Percentiles rank a stretch among this genome's conserved stretches.
Evolutionary conservation across 2,113 vertebrate genomes (phyloP).

Genomic region (Scophthalmus maximus): DNA sequence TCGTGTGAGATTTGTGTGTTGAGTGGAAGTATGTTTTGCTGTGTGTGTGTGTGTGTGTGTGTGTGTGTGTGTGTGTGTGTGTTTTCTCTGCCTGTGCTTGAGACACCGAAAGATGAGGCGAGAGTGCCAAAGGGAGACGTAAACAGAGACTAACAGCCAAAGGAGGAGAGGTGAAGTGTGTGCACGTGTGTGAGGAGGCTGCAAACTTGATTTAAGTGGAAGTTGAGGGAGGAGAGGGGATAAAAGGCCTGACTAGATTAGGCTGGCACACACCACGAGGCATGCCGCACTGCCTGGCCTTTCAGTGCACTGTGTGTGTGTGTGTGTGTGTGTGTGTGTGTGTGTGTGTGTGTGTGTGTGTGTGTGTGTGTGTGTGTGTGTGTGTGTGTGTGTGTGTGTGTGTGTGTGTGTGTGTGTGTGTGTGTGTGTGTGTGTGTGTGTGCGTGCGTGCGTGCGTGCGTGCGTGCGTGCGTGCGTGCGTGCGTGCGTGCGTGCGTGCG

Average conservation of each 20-base stretch:
- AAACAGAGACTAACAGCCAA: slow-evolving; percentile 56
- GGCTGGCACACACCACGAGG: slow-evolving; percentile 77
- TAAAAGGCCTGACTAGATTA: slow-evolving; percentile 79
- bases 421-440: slow-evolving; percentile 9
- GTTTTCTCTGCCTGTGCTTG: slow-evolving; percentile 14
- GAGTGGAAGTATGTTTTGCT: slow-evolving; percentile 34
- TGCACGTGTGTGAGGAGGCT: slow-evolving; percentile 43
- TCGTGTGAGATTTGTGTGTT: slow-evolving; percentile 39
- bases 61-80: slow-evolving; percentile 11
- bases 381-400: slow-evolving; percentile 9
- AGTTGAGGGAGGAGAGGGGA: slow-evolving; percentile 74
- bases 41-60: slow-evolving; percentile 2
- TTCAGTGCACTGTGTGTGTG: slow-evolving; percentile 44
- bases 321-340: slow-evolving; percentile 2
- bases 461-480: slow-evolving; percentile 12
- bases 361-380: slow-evolving; percentile 9
- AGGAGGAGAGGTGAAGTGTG: slow-evolving; percentile 48
- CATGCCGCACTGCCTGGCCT: slow-evolving; percentile 69
- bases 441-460: too few species aligned
- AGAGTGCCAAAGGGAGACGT: slow-evolving; percentile 56
- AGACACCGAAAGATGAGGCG: slow-evolving; percentile 39
- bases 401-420: slow-evolving; percentile 9
- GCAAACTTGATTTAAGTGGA: slow-evolving; percentile 76
- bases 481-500: slow-evolving; percentile 7
- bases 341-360: background rate